Evolutionary conservation across 2,113 vertebrate species (phyloP).

Genomic region (Polypterus bichir): DNA sequence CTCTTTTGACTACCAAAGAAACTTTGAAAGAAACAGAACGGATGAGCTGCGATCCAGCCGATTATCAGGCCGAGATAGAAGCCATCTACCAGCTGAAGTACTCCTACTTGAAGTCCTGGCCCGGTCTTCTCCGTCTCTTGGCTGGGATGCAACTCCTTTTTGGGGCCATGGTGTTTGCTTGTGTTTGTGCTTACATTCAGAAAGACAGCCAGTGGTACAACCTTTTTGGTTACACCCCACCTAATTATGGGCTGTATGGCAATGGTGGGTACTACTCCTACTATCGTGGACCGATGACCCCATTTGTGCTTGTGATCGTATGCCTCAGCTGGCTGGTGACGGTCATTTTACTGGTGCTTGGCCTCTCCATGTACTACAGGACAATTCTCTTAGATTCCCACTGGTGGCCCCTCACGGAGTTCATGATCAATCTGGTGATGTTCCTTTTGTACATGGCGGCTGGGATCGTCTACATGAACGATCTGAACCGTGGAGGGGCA

Average conservation of each 20-base stretch:
- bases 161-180: constrained; percentile 53
- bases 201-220: constrained; percentile 59
- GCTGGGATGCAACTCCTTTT: constrained; percentile 53
- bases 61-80: constrained; percentile 45
- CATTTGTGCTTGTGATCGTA: constrained; percentile 47
- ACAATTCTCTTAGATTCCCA: constrained; percentile 50
- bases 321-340: constrained; percentile 49
- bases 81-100: constrained; percentile 43
- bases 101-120: constrained; percentile 49
- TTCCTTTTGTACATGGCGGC: constrained; percentile 60
- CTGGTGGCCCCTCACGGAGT: constrained; percentile 65
- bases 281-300: constrained; percentile 56
- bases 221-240: constrained; percentile 25
- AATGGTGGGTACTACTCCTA: constrained; percentile 33
- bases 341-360: constrained; percentile 38
- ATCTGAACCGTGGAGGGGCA: constrained; percentile 53
- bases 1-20: neutral
- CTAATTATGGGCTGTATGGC: neutral
- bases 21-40: constrained; percentile 32
- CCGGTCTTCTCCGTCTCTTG: constrained; percentile 43
- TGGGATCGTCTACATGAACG: constrained; percentile 52
- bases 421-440: constrained; percentile 42
- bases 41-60: constrained; percentile 40
- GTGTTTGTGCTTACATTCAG: constrained; percentile 52
- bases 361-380: constrained; percentile 55